phyloP scores from a whole-genome alignment of 2,797 vertebrate genomes.

The Rhinophrynus dorsalis region DNA sequence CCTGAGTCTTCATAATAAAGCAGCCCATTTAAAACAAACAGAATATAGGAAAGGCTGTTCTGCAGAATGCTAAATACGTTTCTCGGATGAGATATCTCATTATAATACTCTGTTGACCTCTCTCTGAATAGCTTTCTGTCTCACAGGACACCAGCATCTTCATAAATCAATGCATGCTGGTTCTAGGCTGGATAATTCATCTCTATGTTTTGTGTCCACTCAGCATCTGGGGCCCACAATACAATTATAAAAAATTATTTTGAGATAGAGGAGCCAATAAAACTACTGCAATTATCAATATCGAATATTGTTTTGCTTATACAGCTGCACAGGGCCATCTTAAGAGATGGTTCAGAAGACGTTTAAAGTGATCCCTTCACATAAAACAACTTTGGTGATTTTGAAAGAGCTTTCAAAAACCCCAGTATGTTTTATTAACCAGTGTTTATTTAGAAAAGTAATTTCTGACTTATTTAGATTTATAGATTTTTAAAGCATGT shows the following conservation, averaged over 20 bases:
- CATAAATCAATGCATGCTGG: constrained; percentile 23
- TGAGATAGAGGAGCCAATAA: neutral
- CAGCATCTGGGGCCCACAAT: constrained; percentile 32
- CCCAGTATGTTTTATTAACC: no score
- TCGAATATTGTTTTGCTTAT: neutral
- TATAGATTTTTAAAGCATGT: no score
- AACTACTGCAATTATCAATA: constrained; percentile 1
- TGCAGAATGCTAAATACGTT: constrained; percentile 5
- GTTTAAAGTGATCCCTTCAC: no score
- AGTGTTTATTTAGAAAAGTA: no score
- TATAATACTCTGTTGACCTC: constrained; percentile 18
- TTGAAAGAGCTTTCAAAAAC: no score
- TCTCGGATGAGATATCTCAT: constrained; percentile 7
- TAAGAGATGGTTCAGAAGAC: neutral
- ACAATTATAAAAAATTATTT: constrained; percentile 17
- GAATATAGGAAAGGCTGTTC: neutral
- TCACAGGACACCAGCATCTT: constrained; percentile 17
- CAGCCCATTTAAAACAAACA: no score
- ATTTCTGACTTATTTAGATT: no score
- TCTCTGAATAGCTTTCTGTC: constrained; percentile 1
- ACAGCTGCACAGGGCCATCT: neutral
- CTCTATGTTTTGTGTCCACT: constrained; percentile 34
- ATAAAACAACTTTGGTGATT: no score
- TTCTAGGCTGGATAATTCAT: constrained; percentile 20
- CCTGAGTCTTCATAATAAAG: no score